These are phyloP conservation scores for Paradoxurus hermaphroditus DNA, from an alignment of 2,113 vertebrate genomes.

Conservation along the genomic window DNA sequence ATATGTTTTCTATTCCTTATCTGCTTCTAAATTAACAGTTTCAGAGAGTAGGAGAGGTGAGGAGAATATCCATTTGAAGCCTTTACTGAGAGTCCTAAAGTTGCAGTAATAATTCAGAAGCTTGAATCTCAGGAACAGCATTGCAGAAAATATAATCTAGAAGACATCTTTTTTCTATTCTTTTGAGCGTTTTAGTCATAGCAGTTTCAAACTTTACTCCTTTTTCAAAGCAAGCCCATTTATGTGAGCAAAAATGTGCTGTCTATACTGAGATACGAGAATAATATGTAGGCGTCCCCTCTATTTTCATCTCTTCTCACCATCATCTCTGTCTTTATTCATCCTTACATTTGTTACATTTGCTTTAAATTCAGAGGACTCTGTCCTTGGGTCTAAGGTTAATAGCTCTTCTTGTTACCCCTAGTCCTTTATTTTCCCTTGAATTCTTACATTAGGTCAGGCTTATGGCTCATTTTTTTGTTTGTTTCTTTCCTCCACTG, in stretches of 20 bases:
- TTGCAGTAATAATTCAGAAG: not conserved
- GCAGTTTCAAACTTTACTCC: not conserved
- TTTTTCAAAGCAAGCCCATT: not conserved
- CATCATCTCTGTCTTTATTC: not conserved
- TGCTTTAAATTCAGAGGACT: not conserved
- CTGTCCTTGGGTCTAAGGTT: not conserved
- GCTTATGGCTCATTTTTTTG: not conserved
- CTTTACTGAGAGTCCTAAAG: not conserved
- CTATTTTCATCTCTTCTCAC: not conserved
- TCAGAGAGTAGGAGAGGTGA: not conserved
- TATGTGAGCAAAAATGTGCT: not conserved
- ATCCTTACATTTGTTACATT: not conserved
- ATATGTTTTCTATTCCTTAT: not conserved
- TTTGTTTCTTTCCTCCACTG: not conserved
- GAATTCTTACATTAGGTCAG: not conserved
- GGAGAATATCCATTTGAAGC: not conserved
- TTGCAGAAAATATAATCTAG: not conserved
- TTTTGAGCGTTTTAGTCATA: not conserved
- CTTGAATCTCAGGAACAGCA: not conserved
- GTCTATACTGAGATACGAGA: not conserved
- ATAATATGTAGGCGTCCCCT: not conserved
- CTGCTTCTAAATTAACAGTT: not conserved
- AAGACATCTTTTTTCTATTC: not conserved
- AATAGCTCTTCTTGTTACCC: not conserved
- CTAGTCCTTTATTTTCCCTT: not conserved